These are phyloP conservation scores for Malurus alboscapulatus DNA, from an alignment of 2,113 vertebrate genomes.

Conservation along the genomic window DNA sequence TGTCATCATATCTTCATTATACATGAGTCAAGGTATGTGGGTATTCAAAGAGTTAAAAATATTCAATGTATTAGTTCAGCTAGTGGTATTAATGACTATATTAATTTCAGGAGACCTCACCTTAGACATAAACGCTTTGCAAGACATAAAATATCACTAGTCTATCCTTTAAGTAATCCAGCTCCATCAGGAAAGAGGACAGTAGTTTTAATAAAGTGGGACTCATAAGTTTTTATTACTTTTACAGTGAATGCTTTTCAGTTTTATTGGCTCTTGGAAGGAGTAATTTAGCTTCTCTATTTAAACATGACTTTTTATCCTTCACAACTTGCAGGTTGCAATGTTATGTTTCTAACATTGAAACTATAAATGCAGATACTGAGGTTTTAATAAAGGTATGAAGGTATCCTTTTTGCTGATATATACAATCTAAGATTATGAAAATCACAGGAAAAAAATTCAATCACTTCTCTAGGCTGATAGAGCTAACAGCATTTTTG, in stretches of 20 bases:
- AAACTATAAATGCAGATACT: slow-evolving; percentile 68
- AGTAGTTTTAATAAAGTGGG: slow-evolving; percentile 76
- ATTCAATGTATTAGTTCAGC: not conserved
- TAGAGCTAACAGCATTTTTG: slow-evolving; percentile 6
- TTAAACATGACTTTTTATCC: slow-evolving; percentile 75
- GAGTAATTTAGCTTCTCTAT: slow-evolving; percentile 72
- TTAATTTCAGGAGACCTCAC: slow-evolving; percentile 46
- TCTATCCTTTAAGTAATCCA: slow-evolving; percentile 60
- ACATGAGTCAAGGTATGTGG: not conserved
- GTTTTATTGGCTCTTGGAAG: slow-evolving; percentile 74
- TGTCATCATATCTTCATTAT: not conserved
- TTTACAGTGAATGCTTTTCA: slow-evolving; percentile 75
- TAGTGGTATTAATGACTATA: not conserved
- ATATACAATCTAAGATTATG: not conserved
- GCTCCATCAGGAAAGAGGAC: slow-evolving; percentile 61
- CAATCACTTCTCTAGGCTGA: slow-evolving; percentile 22
- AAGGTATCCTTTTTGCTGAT: slow-evolving; percentile 22
- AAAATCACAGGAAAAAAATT: slow-evolving; percentile 32
- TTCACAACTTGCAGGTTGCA: slow-evolving; percentile 69
- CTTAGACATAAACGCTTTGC: slow-evolving; percentile 41
- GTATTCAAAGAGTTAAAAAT: not conserved
- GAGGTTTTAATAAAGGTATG: slow-evolving; percentile 64
- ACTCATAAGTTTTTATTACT: slow-evolving; percentile 77
- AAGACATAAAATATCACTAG: slow-evolving; percentile 57
- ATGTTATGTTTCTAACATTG: slow-evolving; percentile 56